Percentiles rank a stretch among this genome's conserved stretches.
These are phyloP conservation scores for Microctenopoma lineatum DNA, from an alignment of 2,797 vertebrate species.

Conservation along the genomic window DNA sequence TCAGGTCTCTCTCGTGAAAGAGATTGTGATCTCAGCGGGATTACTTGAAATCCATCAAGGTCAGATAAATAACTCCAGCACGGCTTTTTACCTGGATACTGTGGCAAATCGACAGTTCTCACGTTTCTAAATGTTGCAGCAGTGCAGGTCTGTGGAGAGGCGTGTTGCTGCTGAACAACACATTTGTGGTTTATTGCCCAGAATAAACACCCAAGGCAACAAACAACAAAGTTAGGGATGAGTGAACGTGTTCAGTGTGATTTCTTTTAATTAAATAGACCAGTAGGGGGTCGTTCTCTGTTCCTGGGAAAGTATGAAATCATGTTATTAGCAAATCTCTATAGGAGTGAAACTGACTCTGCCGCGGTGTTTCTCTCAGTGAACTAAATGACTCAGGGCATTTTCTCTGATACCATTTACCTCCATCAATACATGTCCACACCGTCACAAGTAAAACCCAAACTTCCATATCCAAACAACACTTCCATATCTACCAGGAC, in stretches of 20 bases:
- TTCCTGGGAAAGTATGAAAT: too few relatives aligned
- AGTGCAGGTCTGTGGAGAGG: neutral
- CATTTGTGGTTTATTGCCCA: neutral
- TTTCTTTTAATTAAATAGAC: neutral
- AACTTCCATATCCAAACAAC: neutral
- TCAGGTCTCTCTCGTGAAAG: neutral
- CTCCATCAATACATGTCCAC: too few relatives aligned
- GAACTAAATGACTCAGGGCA: too few relatives aligned
- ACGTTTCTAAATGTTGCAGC: neutral
- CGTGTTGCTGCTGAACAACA: neutral
- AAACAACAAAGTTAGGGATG: neutral
- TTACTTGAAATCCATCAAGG: neutral
- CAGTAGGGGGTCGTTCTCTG: too few relatives aligned
- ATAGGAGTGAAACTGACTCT: neutral
- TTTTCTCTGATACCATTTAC: neutral
- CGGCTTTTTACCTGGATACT: too few relatives aligned
- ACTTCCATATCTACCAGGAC: slow-evolving; percentile 25
- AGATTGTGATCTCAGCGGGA: neutral
- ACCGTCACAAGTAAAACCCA: neutral
- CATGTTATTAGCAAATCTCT: too few relatives aligned
- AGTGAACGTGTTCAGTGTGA: neutral
- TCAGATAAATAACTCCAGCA: neutral
- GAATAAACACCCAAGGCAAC: neutral
- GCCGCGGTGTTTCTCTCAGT: too few relatives aligned
- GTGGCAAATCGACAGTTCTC: neutral